Conservation (phyloP, 2,888 invertebrate species). For the Bimastos eiseni region DNA sequence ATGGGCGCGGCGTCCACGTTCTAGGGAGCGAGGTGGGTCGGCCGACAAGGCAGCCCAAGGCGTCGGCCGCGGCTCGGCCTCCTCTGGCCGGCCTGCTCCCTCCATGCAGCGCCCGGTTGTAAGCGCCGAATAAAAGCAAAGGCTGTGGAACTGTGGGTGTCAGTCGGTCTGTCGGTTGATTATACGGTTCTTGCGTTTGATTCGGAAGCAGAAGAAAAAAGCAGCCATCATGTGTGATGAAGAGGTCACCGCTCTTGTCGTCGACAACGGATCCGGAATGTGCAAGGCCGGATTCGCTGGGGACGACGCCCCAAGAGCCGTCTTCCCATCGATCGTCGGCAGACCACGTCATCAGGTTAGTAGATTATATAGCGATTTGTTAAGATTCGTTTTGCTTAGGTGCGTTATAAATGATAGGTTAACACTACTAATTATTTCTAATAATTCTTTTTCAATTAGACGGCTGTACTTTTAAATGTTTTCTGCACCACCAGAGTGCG, state of each 20-base stretch:
- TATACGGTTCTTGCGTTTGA: neutral
- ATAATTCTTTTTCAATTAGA: too few species aligned
- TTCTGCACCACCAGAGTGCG: too few species aligned
- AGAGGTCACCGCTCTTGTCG: conserved; percentile 68
- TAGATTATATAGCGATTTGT: too few species aligned
- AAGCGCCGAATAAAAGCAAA: neutral
- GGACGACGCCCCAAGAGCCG: conserved; percentile 77
- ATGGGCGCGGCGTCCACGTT: conserved; percentile 1
- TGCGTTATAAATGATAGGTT: too few species aligned
- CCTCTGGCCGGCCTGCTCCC: neutral
- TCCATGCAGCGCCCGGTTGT: neutral
- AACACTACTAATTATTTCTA: too few species aligned
- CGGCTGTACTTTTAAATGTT: too few species aligned
- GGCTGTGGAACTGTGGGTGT: neutral
- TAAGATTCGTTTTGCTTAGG: too few species aligned
- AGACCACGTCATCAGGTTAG: conserved; percentile 71
- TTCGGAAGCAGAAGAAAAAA: neutral
- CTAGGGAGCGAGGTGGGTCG: neutral
- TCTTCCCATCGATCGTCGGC: conserved; percentile 82
- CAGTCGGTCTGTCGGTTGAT: conserved; percentile 16
- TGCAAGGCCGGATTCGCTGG: conserved; percentile 78
- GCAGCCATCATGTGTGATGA: conserved; percentile 31
- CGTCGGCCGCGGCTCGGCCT: neutral
- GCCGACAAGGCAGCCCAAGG: neutral
- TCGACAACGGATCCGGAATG: conserved; percentile 68